Conservation (phyloP, 2,888 invertebrate genomes). For the Hydriomena furcata region DNA sequence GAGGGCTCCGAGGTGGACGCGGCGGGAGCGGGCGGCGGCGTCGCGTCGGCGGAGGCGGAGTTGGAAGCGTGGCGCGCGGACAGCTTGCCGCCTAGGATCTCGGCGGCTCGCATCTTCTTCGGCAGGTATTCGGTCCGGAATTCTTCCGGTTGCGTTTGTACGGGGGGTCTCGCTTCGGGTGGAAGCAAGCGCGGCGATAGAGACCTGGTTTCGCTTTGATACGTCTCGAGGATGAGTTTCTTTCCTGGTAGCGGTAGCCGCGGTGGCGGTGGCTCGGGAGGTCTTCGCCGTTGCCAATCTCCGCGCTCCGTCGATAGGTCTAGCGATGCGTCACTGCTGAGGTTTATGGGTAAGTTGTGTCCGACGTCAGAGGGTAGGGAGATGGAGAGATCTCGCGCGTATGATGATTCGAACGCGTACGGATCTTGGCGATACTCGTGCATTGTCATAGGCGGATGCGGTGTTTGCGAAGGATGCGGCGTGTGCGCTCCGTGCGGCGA, state of each 20-base stretch:
- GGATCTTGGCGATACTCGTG: slow-evolving; percentile 69
- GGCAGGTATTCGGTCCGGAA: slow-evolving; percentile 73
- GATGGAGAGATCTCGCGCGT: slow-evolving; percentile 63
- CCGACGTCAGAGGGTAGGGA: slow-evolving; percentile 56
- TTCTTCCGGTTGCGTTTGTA: slow-evolving; percentile 43
- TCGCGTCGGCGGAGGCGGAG: slow-evolving; percentile 45
- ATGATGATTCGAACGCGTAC: slow-evolving; percentile 58
- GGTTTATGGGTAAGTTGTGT: slow-evolving; percentile 76
- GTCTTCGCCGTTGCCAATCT: slow-evolving; percentile 69
- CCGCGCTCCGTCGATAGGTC: slow-evolving; percentile 71
- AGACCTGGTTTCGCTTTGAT: slow-evolving; percentile 72
- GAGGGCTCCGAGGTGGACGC: slow-evolving; percentile 43
- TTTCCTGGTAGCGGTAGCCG: slow-evolving; percentile 75
- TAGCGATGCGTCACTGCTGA: slow-evolving; percentile 75
- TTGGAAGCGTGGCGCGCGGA: slow-evolving; percentile 53
- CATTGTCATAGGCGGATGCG: slow-evolving; percentile 44
- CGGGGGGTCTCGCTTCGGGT: slow-evolving; percentile 38
- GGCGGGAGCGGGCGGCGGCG: slow-evolving; percentile 42
- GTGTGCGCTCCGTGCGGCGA: slow-evolving; percentile 36
- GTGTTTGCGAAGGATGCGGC: slow-evolving; percentile 42
- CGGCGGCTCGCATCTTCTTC: slow-evolving; percentile 80
- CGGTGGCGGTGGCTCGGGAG: slow-evolving; percentile 62
- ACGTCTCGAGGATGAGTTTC: slow-evolving; percentile 77
- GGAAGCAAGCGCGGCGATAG: slow-evolving; percentile 52
- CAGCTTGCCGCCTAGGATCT: slow-evolving; percentile 75